Evolutionary conservation across 2,797 vertebrate species (phyloP), one percentile per base, ranked within the genome.

Genomic region (Epinephelus malabaricus): DNA sequence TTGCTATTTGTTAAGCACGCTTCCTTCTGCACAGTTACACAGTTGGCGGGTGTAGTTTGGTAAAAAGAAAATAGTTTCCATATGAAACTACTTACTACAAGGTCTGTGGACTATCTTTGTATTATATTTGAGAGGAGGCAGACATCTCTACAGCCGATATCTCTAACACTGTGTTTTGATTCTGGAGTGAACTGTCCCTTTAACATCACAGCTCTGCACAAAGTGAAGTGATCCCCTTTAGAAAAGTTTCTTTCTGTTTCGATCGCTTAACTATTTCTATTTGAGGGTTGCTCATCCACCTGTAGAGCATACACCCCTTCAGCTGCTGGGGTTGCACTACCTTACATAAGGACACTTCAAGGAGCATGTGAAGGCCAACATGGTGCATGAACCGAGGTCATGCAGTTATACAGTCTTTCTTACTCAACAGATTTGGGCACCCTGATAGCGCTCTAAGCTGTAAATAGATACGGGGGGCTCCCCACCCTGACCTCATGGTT

Each of bases 401-500:
- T 5, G 7, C 45, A 62, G 38, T 73, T 58, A 3, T 10, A 59
- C 0, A 25, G 40, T 53, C 23, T 51, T 15, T 50, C 19, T 58
- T 10, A 69, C 47, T 68, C 56, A 61, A 69, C 25, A 3, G 45
- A 49, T 25, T 18, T 25, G 65, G 40, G 59, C 62, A 63, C 64
- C 54, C 43, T 58, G 50, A 67, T 55, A 54, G 43, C 30, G 3
- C 43, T 60, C 1, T 61, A 47, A 81, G 34, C 60, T 45, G 47
- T 38, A 13, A 53, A 68, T 50, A 76, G 30, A 78, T 63, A 63
- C 51, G 46, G 40, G 65, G 58, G 50, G 61, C 66, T 66, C 63
- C 71, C 64, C 17, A 13, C 12, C 59, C 71, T 85, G 80, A 86
- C 73, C 73, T 88, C 63, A 75, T 50, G 53, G 58, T 64, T 49